A percentile compares a stretch with the other conserved stretches of the same genome.
Conservation (phyloP, 2,113 vertebrate species). For the Amphiprion percula region DNA sequence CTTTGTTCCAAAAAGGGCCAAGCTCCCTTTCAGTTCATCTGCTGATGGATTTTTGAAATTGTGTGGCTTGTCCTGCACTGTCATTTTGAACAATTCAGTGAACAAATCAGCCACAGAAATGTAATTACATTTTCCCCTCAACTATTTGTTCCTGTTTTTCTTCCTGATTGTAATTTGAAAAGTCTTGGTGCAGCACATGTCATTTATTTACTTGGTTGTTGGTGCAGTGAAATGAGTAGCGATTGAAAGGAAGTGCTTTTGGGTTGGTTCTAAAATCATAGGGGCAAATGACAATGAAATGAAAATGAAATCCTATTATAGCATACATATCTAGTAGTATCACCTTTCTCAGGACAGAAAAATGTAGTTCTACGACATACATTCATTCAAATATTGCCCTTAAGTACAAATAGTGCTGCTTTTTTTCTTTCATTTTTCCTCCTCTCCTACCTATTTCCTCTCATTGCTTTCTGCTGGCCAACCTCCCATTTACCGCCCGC, state of each 20-base stretch:
- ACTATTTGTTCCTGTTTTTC: neutral
- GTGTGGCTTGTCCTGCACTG: neutral
- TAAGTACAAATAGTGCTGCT: too few species aligned
- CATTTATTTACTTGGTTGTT: neutral
- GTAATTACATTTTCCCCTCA: neutral
- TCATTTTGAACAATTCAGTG: neutral
- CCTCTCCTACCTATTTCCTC: neutral
- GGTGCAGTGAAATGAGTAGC: neutral
- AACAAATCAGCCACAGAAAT: neutral
- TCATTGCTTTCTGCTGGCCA: conserved; percentile 10
- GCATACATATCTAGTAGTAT: too few species aligned
- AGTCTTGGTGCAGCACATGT: neutral
- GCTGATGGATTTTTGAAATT: neutral
- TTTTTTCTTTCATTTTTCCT: neutral
- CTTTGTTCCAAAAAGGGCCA: neutral
- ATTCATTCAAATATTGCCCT: too few species aligned
- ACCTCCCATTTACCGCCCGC: conserved; percentile 9
- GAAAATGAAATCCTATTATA: too few species aligned
- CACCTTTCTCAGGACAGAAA: too few species aligned
- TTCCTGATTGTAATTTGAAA: neutral
- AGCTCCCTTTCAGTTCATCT: neutral
- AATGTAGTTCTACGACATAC: too few species aligned
- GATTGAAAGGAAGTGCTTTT: neutral
- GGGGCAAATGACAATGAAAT: too few species aligned
- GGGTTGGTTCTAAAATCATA: too few species aligned